Evolutionary conservation across 1,140 invertebrate genomes (phyloP).

Genomic region (Magallana angulata): DNA sequence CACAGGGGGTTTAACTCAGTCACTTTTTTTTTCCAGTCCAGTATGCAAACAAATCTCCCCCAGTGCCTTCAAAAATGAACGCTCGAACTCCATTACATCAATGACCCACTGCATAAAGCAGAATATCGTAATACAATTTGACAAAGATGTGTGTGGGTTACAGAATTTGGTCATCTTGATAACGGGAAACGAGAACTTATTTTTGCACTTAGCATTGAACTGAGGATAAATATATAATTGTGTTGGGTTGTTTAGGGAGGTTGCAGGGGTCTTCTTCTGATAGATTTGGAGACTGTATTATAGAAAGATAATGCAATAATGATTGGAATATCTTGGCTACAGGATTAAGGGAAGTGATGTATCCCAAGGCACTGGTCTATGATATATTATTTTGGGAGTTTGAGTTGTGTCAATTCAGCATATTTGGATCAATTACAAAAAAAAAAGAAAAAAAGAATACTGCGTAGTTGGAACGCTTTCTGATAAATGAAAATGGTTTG

Average conservation of each 20-base stretch:
- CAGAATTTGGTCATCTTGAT: background rate
- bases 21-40: no score
- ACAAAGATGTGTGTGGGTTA: background rate
- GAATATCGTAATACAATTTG: background rate
- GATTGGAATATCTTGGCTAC: background rate
- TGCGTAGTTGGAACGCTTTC: background rate
- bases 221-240: background rate
- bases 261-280: background rate
- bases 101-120: no score
- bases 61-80: no score
- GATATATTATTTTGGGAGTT: background rate
- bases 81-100: no score
- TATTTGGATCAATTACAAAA: background rate
- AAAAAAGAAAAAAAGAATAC: background rate
- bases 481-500: no score
- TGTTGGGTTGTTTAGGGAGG: background rate
- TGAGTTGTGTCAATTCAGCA: background rate
- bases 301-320: slow-evolving; percentile 22
- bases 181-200: background rate
- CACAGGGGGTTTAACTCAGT: background rate
- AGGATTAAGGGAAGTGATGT: background rate
- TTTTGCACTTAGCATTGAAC: background rate
- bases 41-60: no score
- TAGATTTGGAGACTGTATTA: no score
- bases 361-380: background rate